These are phyloP conservation scores for Takifugu bimaculatus DNA, from an alignment of 2,113 vertebrate genomes.

Conservation along the genomic window DNA sequence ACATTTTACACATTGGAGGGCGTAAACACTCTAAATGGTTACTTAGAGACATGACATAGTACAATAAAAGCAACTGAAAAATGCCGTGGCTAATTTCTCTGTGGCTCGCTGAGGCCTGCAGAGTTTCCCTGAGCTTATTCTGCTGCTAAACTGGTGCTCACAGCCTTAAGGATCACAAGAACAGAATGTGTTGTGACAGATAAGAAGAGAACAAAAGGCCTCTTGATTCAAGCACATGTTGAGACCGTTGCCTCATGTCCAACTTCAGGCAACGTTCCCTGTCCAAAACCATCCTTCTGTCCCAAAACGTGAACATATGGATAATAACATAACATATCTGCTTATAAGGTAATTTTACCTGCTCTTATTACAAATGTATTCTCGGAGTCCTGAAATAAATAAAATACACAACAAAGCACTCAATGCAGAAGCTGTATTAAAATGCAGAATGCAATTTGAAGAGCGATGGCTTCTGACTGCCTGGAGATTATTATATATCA, in stretches of 20 bases:
- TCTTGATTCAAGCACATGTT: constrained; percentile 26
- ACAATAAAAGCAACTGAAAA: neutral
- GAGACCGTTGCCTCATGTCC: constrained; percentile 28
- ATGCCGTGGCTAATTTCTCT: neutral
- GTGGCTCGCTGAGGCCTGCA: neutral
- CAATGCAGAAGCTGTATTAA: constrained; percentile 1
- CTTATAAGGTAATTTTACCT: no score
- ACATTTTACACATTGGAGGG: no score
- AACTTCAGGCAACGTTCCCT: neutral
- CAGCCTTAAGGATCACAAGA: constrained; percentile 3
- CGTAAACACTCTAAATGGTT: constrained; percentile 2
- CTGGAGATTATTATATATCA: constrained; percentile 19
- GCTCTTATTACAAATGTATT: no score
- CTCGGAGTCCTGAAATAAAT: neutral
- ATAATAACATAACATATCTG: no score
- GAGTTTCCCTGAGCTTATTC: constrained; percentile 8
- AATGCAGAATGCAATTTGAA: constrained; percentile 10
- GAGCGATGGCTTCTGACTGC: constrained; percentile 12
- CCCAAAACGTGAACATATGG: no score
- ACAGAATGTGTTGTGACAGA: constrained; percentile 17
- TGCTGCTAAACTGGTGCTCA: constrained; percentile 13
- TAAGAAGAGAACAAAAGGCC: constrained; percentile 17
- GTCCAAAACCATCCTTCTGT: no score
- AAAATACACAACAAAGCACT: constrained; percentile 2
- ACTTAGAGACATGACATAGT: constrained; percentile 20